phyloP scores from a whole-genome alignment of 2,113 vertebrate genomes.

The Nesogale talazaci region DNA sequence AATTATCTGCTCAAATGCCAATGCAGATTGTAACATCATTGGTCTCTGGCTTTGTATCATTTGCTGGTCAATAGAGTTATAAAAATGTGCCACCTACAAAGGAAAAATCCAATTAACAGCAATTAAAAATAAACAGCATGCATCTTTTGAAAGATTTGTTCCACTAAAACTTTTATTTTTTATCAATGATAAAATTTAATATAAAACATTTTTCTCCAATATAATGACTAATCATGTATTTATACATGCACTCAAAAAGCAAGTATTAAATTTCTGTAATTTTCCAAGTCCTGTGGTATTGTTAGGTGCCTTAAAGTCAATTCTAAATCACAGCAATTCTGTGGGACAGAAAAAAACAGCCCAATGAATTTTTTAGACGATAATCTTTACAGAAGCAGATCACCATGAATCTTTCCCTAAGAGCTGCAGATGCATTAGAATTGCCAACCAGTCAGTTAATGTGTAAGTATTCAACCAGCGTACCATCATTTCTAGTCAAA shows the following conservation, averaged over 20 bases:
- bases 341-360: not conserved
- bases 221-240: not conserved
- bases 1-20: conserved; percentile 98
- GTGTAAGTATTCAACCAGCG: no score
- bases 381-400: not conserved
- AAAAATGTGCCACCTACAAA: conserved; percentile 97
- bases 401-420: not conserved
- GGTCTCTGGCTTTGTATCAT: conserved; percentile 99
- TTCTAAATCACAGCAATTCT: not conserved
- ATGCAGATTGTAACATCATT: conserved; percentile 96
- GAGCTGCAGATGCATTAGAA: not conserved
- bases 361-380: not conserved
- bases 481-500: no score
- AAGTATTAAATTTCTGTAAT: not conserved
- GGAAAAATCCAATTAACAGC: conserved; percentile 52
- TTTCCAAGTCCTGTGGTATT: not conserved
- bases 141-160: conserved; percentile 11
- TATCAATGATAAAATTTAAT: conserved; percentile 15
- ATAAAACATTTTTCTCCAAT: conserved; percentile 18
- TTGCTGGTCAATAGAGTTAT: conserved; percentile 98
- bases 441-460: not conserved
- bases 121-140: conserved; percentile 19
- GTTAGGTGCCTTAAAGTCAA: not conserved
- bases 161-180: conserved; percentile 22
- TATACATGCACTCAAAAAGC: not conserved